Evolutionary conservation across 2,797 vertebrate species (phyloP).

Genomic region (Gallinago solitaria): DNA sequence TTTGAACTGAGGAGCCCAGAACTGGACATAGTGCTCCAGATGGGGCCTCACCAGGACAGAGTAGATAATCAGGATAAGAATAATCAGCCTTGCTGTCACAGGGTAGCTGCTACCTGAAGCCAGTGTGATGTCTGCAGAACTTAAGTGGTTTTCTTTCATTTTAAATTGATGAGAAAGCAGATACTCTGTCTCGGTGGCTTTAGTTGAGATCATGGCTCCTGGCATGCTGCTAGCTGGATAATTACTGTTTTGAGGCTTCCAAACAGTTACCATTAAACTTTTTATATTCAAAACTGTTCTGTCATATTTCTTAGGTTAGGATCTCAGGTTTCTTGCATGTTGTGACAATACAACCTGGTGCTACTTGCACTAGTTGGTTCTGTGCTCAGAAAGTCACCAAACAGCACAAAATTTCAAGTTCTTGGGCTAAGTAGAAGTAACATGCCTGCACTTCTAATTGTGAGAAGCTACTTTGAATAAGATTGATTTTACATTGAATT

Average conservation of each 20-base stretch:
- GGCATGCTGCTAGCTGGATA: background rate
- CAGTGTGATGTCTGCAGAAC: background rate
- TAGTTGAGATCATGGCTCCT: background rate
- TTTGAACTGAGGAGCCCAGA: too few species aligned
- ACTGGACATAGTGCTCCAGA: too few species aligned
- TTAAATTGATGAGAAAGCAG: background rate
- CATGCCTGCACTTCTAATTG: background rate
- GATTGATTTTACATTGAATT: background rate
- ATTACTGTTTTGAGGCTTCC: background rate
- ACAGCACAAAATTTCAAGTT: background rate
- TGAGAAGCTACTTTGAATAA: background rate
- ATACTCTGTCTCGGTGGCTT: background rate
- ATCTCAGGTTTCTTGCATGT: background rate
- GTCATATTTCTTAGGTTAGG: background rate
- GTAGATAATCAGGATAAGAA: too few species aligned
- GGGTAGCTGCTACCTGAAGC: background rate
- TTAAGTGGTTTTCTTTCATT: background rate
- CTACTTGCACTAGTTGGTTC: background rate
- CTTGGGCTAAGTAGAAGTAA: background rate
- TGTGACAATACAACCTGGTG: background rate
- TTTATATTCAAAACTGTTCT: background rate
- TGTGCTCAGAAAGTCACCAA: background rate
- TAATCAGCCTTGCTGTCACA: accelerated
- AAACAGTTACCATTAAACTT: background rate
- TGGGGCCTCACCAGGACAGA: too few species aligned